These are phyloP conservation scores for Podarcis raffonei DNA, from an alignment of 2,113 vertebrate genomes.

Conservation along the genomic window DNA sequence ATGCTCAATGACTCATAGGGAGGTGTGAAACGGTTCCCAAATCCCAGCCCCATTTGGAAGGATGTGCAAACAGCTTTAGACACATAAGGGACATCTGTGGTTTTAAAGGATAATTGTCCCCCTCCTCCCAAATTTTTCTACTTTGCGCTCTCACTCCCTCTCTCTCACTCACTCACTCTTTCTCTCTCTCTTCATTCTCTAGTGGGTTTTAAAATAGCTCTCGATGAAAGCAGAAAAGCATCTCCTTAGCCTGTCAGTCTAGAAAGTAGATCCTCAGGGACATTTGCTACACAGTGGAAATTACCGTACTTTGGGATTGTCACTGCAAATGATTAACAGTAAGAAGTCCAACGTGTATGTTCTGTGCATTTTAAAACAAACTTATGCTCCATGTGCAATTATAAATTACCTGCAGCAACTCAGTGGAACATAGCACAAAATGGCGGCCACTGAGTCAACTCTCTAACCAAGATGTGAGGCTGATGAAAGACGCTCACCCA, in stretches of 20 bases:
- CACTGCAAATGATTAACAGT: neutral
- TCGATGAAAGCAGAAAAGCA: slow-evolving; percentile 1
- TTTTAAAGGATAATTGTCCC: neutral
- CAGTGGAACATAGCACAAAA: slow-evolving; percentile 1
- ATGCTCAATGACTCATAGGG: neutral
- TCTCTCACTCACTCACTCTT: no score
- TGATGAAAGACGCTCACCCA: slow-evolving; percentile 24
- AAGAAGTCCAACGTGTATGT: neutral
- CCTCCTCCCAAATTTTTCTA: neutral
- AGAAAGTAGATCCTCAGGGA: slow-evolving; percentile 21
- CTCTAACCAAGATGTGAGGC: neutral
- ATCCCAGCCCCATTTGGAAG: slow-evolving; percentile 18
- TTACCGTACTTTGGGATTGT: neutral
- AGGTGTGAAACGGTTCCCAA: slow-evolving; percentile 10
- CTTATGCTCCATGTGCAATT: slow-evolving; percentile 1
- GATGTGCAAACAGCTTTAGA: slow-evolving; percentile 14
- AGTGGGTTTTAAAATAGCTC: slow-evolving; percentile 15
- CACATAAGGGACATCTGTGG: neutral
- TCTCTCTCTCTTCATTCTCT: neutral
- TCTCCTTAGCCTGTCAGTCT: neutral
- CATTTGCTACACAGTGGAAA: neutral
- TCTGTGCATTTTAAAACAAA: neutral
- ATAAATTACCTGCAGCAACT: slow-evolving; percentile 43
- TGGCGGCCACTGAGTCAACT: slow-evolving; percentile 1
- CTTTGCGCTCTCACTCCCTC: neutral